Percentiles rank a stretch among this genome's conserved stretches.
phyloP scores from a whole-genome alignment of 2,888 invertebrate genomes.

The Coecobrya sp. region DNA sequence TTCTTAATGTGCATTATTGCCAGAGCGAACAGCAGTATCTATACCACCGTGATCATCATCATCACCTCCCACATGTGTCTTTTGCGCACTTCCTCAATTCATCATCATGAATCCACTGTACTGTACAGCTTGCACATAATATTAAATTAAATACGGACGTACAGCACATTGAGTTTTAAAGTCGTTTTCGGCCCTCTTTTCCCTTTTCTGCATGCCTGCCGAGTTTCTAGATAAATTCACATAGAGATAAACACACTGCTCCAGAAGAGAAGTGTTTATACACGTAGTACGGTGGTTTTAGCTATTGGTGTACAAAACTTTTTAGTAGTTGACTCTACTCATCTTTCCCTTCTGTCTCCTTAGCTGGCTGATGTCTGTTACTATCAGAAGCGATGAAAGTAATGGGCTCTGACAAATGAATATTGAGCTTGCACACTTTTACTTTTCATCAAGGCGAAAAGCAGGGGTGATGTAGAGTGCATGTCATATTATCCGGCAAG shows the following conservation, averaged over 20 bases:
- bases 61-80: conserved; percentile 35
- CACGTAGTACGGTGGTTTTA: conserved; percentile 24
- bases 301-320: background rate
- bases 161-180: conserved; percentile 76
- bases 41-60: no score
- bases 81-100: conserved; percentile 47
- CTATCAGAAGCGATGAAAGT: conserved; percentile 79
- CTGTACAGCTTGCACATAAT: conserved; percentile 7
- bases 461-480: conserved; percentile 39
- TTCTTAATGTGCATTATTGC: conserved; percentile 24
- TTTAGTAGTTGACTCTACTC: conserved; percentile 45
- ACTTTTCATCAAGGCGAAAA: conserved; percentile 68
- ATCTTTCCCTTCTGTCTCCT: background rate
- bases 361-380: conserved; percentile 10
- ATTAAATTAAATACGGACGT: conserved; percentile 71
- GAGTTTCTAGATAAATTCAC: conserved; percentile 48
- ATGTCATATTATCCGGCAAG: conserved; percentile 9
- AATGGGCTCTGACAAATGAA: conserved; percentile 86
- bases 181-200: conserved; percentile 36
- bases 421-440: conserved; percentile 82
- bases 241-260: conserved; percentile 8
- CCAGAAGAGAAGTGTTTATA: background rate
- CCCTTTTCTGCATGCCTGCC: conserved; percentile 8
- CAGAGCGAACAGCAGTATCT: background rate
- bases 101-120: conserved; percentile 12